Percentiles rank a stretch among this genome's conserved stretches.
phyloP scores from a whole-genome alignment of 2,797 vertebrate genomes.

The Martes flavigula region DNA sequence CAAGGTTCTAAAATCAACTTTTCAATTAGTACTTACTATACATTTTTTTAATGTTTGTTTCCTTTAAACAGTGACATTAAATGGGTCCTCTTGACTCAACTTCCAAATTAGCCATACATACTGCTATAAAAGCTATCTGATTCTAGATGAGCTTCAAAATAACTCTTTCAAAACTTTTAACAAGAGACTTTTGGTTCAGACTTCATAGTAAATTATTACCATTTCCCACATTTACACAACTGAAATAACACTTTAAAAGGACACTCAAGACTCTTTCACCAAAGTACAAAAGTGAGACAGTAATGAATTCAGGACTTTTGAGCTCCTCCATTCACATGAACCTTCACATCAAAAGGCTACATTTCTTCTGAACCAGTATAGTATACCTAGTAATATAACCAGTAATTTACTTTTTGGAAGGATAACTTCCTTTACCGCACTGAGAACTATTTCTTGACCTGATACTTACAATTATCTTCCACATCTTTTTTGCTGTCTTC shows the following conservation, averaged over 20 bases:
- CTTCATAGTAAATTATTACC: neutral
- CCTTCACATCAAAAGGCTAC: neutral
- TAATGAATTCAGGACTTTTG: neutral
- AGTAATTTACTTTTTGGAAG: neutral
- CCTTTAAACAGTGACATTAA: neutral
- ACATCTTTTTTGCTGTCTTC: slow-evolving; percentile 97
- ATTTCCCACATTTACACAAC: neutral
- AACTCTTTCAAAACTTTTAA: neutral
- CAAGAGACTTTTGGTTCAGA: neutral
- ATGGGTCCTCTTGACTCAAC: neutral
- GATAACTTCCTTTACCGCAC: neutral
- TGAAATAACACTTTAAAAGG: neutral
- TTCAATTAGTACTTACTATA: neutral
- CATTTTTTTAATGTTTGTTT: neutral
- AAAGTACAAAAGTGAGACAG: neutral
- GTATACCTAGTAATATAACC: neutral
- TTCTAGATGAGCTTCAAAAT: slow-evolving; percentile 4
- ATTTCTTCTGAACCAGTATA: neutral
- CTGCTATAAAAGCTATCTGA: neutral
- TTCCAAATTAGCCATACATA: slow-evolving; percentile 29
- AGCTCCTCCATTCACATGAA: neutral
- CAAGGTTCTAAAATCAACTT: neutral
- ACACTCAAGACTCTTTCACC: neutral
- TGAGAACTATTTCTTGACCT: slow-evolving; percentile 18
- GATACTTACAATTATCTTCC: slow-evolving; percentile 96